Percentiles rank a stretch among this genome's conserved stretches.
Evolutionary conservation across 2,797 vertebrate genomes (phyloP).

Genomic region (Sebastes minor): DNA sequence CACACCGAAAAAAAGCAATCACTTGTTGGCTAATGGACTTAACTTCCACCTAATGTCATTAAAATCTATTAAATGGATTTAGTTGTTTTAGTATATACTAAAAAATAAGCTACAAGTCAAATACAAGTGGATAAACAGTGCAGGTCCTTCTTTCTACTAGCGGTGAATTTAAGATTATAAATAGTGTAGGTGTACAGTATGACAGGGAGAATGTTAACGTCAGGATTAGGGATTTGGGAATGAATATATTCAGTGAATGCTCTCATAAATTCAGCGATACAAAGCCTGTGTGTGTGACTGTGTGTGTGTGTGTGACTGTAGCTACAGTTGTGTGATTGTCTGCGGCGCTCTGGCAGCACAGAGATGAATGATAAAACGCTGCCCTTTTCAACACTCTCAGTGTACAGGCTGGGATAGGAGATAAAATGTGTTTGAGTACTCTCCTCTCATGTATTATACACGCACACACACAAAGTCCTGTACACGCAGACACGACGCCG

Average conservation of each 20-base stretch:
- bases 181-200: not conserved
- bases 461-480: not conserved
- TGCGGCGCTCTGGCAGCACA: not conserved
- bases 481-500: not conserved
- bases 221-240: not conserved
- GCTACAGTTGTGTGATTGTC: not conserved
- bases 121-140: not conserved
- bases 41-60: not conserved
- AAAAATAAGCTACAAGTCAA: not conserved
- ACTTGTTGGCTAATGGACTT: not conserved
- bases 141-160: not conserved
- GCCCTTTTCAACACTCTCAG: constrained; percentile 34
- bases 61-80: not conserved
- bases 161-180: not conserved
- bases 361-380: constrained; percentile 47
- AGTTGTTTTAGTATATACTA: not conserved
- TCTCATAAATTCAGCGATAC: not conserved
- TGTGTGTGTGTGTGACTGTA: not conserved
- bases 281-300: not conserved
- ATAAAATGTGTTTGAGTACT: constrained; percentile 40
- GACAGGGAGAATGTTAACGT: not conserved
- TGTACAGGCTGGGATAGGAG: constrained; percentile 35
- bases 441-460: constrained; percentile 7
- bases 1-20: not conserved
- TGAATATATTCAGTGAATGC: not conserved